Evolutionary conservation across 1,140 invertebrate genomes (phyloP).

Genomic region (Ylistrum balloti): DNA sequence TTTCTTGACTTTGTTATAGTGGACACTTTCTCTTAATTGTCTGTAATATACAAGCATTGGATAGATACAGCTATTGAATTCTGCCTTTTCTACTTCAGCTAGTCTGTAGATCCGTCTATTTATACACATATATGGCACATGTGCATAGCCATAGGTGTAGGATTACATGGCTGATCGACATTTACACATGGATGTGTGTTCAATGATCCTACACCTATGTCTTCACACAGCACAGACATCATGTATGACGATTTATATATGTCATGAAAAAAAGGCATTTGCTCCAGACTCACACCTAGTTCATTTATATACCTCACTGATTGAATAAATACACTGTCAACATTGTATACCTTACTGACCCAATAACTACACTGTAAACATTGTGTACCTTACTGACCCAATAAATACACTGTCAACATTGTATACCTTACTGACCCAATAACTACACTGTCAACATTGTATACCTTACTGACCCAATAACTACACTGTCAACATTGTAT

Average conservation of each 20-base stretch:
- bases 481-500: too few relatives aligned
- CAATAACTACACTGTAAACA: too few relatives aligned
- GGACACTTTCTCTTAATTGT: not conserved
- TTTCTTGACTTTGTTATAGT: constrained; percentile 15
- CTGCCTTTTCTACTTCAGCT: not conserved
- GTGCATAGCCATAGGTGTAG: not conserved
- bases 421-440: too few relatives aligned
- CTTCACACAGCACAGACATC: not conserved
- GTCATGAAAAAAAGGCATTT: not conserved
- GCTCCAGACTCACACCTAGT: not conserved
- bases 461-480: too few relatives aligned
- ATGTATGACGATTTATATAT: not conserved
- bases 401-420: too few relatives aligned
- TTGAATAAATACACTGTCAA: not conserved
- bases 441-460: too few relatives aligned
- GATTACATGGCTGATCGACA: not conserved
- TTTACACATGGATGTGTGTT: too few relatives aligned
- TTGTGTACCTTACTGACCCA: too few relatives aligned
- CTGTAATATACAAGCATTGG: constrained; percentile 7
- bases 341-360: too few relatives aligned
- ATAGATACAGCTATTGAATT: not conserved
- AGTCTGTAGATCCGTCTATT: not conserved
- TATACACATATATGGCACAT: not conserved
- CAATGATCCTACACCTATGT: not conserved
- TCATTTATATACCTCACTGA: not conserved